These are phyloP conservation scores for Chironomus riparius DNA, from an alignment of 2,888 invertebrate genomes.

Conservation along the genomic window DNA sequence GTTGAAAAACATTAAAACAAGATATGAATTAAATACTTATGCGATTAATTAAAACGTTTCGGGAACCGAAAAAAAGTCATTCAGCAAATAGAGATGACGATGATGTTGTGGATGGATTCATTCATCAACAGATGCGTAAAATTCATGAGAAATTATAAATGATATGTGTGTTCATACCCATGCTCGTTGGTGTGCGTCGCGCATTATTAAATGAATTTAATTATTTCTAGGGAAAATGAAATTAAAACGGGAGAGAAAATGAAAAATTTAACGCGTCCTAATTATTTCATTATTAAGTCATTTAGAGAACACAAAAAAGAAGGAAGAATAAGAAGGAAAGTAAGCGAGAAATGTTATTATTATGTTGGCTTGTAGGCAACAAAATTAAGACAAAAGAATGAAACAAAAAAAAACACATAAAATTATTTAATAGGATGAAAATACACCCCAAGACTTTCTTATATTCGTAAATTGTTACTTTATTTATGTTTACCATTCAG, in stretches of 20 bases:
- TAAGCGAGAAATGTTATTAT: not conserved
- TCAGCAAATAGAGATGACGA: not conserved
- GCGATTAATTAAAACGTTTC: not conserved
- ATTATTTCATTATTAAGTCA: slow-evolving; percentile 27
- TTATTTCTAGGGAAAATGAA: slow-evolving; percentile 19
- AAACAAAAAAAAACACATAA: not conserved
- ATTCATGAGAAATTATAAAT: slow-evolving; percentile 25
- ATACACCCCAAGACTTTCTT: not conserved
- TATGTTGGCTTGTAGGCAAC: not conserved
- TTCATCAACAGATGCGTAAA: slow-evolving; percentile 26
- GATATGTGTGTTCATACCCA: not conserved
- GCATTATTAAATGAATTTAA: slow-evolving; percentile 23
- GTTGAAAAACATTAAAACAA: not conserved
- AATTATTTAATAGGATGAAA: too few relatives aligned
- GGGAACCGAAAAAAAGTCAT: slow-evolving; percentile 2
- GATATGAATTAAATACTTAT: slow-evolving; percentile 5
- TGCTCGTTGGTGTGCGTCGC: slow-evolving; percentile 9
- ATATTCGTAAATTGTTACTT: not conserved
- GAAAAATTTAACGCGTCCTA: slow-evolving; percentile 24
- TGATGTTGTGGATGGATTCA: slow-evolving; percentile 14
- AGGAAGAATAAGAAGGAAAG: not conserved
- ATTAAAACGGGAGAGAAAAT: not conserved
- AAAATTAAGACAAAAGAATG: slow-evolving; percentile 1
- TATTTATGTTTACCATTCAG: slow-evolving; percentile 8
- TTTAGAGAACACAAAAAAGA: slow-evolving; percentile 1